Conservation (phyloP, 2,888 invertebrate genomes). For the Drosophila ezoana region DNA sequence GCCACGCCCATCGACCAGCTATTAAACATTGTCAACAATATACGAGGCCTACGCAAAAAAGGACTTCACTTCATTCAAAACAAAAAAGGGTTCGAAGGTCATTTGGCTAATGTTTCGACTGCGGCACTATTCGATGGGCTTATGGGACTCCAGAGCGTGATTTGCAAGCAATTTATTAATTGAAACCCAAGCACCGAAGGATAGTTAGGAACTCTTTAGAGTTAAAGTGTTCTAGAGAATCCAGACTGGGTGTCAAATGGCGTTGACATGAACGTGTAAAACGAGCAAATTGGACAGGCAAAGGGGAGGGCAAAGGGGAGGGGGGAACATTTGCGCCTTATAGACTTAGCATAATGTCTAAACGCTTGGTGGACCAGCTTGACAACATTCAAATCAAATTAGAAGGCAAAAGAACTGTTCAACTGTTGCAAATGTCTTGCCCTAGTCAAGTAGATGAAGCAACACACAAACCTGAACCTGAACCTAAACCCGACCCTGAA, state of each 20-base stretch:
- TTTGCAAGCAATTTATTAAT: conserved; percentile 39
- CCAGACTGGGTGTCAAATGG: conserved; percentile 23
- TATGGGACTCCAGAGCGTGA: conserved; percentile 43
- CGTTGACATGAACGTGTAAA: conserved; percentile 9
- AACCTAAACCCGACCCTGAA: conserved; percentile 5
- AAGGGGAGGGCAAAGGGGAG: background rate
- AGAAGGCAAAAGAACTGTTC: conserved; percentile 57
- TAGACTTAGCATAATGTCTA: conserved; percentile 44
- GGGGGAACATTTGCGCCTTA: conserved; percentile 22
- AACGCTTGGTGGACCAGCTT: conserved; percentile 30
- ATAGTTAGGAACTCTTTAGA: conserved; percentile 8
- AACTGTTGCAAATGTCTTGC: conserved; percentile 59
- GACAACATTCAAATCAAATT: conserved; percentile 61
- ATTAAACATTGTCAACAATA: conserved; percentile 36
- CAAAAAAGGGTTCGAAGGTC: conserved; percentile 30
- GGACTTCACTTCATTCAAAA: background rate
- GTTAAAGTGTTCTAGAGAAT: conserved; percentile 18
- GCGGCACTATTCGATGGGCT: conserved; percentile 23
- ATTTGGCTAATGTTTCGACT: conserved; percentile 35
- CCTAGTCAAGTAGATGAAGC: conserved; percentile 3
- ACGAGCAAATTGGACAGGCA: background rate
- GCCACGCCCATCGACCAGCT: conserved; percentile 20
- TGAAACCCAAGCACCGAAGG: conserved; percentile 23
- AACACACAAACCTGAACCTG: conserved; percentile 5
- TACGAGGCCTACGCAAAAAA: conserved; percentile 3